phyloP scores from a whole-genome alignment of 2,888 invertebrate species.

The Matsumyia berberina region DNA sequence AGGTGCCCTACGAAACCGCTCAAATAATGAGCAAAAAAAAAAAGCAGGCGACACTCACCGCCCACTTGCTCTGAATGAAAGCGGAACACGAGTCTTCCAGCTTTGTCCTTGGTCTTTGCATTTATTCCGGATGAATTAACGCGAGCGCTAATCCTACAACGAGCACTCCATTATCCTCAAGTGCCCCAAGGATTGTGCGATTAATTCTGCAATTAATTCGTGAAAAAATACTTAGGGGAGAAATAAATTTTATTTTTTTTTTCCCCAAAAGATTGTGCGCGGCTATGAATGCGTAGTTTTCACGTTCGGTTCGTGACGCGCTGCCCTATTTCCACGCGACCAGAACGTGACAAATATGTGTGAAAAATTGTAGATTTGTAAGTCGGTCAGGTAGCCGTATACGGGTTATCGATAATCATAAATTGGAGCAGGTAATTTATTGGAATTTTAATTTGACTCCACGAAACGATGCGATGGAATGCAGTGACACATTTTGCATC shows the following conservation, averaged over 20 bases:
- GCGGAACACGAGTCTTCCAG: not conserved
- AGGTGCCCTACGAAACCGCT: slow-evolving; percentile 22
- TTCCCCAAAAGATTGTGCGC: not conserved
- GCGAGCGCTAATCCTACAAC: slow-evolving; percentile 55
- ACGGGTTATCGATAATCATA: slow-evolving; percentile 10
- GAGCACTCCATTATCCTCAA: slow-evolving; percentile 70
- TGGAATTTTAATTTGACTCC: slow-evolving; percentile 39
- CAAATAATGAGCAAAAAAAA: slow-evolving; percentile 25
- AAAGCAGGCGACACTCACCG: not conserved
- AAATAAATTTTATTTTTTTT: slow-evolving; percentile 28
- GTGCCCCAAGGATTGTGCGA: slow-evolving; percentile 50
- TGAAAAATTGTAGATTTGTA: slow-evolving; percentile 14
- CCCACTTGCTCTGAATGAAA: slow-evolving; percentile 2
- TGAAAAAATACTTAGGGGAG: slow-evolving; percentile 30
- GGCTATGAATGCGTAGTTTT: not conserved
- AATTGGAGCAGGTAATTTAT: slow-evolving; percentile 41
- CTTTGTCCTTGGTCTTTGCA: slow-evolving; percentile 49
- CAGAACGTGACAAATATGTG: slow-evolving; percentile 26
- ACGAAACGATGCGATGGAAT: slow-evolving; percentile 29
- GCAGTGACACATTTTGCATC: not conserved
- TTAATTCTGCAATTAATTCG: slow-evolving; percentile 61
- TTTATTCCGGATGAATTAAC: slow-evolving; percentile 60
- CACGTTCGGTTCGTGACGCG: not conserved
- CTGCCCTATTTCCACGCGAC: not conserved
- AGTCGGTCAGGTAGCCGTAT: slow-evolving; percentile 9